Conservation (phyloP, 2,113 vertebrate genomes). For the Zonotrichia leucophrys region DNA sequence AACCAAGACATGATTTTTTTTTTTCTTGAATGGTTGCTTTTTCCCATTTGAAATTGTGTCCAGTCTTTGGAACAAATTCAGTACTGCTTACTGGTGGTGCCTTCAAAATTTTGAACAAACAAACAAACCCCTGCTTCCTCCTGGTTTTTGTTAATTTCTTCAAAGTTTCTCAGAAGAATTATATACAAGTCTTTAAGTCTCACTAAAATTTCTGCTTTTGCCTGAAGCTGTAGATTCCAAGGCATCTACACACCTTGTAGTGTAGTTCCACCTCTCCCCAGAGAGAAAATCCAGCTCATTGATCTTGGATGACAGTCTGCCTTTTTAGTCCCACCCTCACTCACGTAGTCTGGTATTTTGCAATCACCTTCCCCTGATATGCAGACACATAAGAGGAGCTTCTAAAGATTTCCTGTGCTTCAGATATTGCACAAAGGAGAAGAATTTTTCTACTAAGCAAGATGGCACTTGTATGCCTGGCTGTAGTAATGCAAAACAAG, state of each 20-base stretch:
- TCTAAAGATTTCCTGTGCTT: slow-evolving; percentile 37
- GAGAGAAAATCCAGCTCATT: neutral
- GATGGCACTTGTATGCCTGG: slow-evolving; percentile 53
- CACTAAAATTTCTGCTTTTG: neutral
- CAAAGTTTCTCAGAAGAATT: neutral
- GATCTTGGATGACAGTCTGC: slow-evolving; percentile 13
- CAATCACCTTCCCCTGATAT: neutral
- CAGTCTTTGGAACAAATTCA: neutral
- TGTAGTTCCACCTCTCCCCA: neutral
- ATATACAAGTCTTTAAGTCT: neutral
- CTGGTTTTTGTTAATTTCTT: neutral
- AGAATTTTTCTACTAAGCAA: slow-evolving; percentile 31
- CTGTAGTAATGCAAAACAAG: slow-evolving; percentile 44
- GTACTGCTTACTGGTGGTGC: neutral
- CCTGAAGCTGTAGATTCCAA: slow-evolving; percentile 31
- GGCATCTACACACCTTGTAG: neutral
- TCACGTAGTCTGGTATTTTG: slow-evolving; percentile 5
- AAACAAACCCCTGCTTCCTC: neutral
- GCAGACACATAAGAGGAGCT: neutral
- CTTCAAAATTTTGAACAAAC: neutral
- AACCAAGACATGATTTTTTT: neutral
- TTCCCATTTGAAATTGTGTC: neutral
- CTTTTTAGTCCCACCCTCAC: slow-evolving; percentile 1
- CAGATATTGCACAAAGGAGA: slow-evolving; percentile 12
- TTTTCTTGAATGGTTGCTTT: neutral